Base-by-base conservation (phyloP, 2,888 invertebrate genomes). In the Acanthococcus lagerstroemiae region DNA sequence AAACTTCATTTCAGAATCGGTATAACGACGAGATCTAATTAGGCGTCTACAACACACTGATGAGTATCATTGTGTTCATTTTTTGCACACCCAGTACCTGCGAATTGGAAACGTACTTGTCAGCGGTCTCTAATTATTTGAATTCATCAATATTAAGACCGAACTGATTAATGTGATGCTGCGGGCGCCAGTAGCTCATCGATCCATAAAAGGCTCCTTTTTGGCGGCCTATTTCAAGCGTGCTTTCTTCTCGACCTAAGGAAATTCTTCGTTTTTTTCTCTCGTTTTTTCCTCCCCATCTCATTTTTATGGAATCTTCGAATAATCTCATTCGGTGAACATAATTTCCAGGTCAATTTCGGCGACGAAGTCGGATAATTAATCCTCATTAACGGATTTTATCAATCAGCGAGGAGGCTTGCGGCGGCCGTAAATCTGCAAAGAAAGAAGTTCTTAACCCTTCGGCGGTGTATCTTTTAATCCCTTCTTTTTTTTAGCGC, bases 121-220 rank as follows among this genome's bases (percentile, higher is more conserved):
- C 37, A 37, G 37, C 37, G 37, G 37, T 37, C 12, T 37, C 37
- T 37, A 37, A 37, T 37, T 37, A 37, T 24, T 63, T 44, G 63
- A 63, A 63, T 63, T 63, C 63, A 63, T 63, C 63, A 54, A 63
- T 63, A 63, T 61, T 61, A 27, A 52, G 27, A 63, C 37, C 52
- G 22, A 37, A 63, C 63, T 63, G 63, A 63, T 63, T 50, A 63
- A 63, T 63, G 63, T 63, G 63, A 63, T 63, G 63, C 63, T 63
- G 54, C 63, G 63, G 63, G 63, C 63, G 63, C 63, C 63, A 55
- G 54, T 63, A 15, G 54, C 63, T 63, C 63, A 63, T 63, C 63
- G 63, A 63, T 63, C 63, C 63, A 63, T 44, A 30, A 52, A 54
- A 52, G 63, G 63, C 63, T 63, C 63, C 63, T 63, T 54, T 63